Evolutionary conservation across 2,888 invertebrate species (phyloP).

Genomic region (Lithodes maja): DNA sequence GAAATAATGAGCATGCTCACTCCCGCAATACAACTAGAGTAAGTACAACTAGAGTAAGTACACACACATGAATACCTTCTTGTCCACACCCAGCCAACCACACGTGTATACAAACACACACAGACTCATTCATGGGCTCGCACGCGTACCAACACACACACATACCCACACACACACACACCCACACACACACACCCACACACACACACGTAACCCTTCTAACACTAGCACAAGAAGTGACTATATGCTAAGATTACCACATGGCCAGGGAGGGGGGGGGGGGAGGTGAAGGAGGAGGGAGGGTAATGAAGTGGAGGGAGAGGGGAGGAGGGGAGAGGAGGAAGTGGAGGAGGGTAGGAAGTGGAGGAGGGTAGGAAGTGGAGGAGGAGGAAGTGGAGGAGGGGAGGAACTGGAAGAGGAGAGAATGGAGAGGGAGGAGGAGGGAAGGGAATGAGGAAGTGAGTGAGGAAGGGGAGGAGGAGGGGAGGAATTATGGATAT

Average conservation of each 20-base stretch:
- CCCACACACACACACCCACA: too few species aligned
- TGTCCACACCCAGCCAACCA: neutral
- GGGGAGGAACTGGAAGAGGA: neutral
- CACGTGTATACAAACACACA: neutral
- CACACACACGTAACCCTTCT: neutral
- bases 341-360: neutral
- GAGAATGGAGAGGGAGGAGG: neutral
- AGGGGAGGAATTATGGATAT: neutral
- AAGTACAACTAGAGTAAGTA: too few species aligned
- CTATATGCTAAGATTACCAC: neutral
- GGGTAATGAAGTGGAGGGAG: neutral
- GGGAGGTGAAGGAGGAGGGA: neutral
- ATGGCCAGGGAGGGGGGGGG: neutral
- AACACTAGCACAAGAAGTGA: neutral
- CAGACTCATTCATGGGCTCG: neutral
- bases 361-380: neutral
- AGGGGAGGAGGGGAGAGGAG: neutral
- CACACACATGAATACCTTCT: neutral
- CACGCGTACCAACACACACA: neutral
- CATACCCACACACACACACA: too few species aligned
- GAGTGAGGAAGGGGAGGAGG: neutral
- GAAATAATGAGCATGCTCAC: too few species aligned
- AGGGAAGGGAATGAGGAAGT: neutral
- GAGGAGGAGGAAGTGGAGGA: neutral
- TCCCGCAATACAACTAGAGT: too few species aligned